Conservation (phyloP, 2,113 vertebrate genomes). For the Nesoenas mayeri region DNA sequence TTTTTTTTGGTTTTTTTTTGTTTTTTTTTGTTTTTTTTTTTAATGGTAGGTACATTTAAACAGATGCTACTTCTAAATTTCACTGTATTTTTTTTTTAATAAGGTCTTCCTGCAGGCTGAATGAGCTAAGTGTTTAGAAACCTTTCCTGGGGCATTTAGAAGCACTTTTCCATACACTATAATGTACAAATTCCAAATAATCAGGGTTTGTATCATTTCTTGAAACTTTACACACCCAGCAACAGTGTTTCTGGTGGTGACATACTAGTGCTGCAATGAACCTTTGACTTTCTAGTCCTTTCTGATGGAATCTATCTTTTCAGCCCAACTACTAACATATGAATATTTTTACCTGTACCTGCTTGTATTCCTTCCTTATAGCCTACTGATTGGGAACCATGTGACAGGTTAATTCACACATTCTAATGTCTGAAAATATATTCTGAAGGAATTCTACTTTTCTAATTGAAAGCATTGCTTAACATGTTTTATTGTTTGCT, state of each 20-base stretch:
- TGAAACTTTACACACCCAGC: neutral
- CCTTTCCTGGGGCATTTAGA: neutral
- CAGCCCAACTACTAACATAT: neutral
- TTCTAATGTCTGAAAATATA: neutral
- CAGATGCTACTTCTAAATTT: neutral
- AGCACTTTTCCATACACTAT: neutral
- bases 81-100: neutral
- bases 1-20: no score
- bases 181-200: neutral
- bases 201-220: neutral
- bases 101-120: neutral
- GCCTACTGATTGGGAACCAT: no score
- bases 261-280: neutral
- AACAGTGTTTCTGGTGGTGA: neutral
- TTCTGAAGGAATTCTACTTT: neutral
- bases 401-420: neutral
- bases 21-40: neutral
- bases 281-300: neutral
- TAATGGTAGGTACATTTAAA: neutral
- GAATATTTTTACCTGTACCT: neutral
- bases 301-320: neutral
- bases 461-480: neutral
- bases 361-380: neutral
- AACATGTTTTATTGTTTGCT: neutral
- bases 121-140: neutral